Conservation (phyloP, 2,888 invertebrate genomes). For the Apamea crenata region DNA sequence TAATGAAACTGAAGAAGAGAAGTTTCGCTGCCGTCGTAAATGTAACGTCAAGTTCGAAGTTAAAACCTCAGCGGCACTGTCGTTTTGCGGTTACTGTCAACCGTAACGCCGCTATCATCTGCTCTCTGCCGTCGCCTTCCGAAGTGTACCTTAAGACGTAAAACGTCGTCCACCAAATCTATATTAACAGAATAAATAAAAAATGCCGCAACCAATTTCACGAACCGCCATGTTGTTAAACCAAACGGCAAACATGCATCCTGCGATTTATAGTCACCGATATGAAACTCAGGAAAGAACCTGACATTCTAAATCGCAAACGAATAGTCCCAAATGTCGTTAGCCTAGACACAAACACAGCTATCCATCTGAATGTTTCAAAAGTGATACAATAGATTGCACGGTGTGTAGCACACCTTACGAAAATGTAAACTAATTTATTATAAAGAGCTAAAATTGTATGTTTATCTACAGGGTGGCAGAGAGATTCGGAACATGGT, state of each 20-base stretch:
- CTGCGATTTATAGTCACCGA: conserved; percentile 38
- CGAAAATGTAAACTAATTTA: neutral
- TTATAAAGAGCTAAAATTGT: neutral
- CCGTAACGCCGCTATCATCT: neutral
- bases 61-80: neutral
- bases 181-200: neutral
- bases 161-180: neutral
- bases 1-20: neutral
- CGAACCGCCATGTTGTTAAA: conserved; percentile 1
- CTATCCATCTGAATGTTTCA: conserved; percentile 6
- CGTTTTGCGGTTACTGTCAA: neutral
- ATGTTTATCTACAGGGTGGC: neutral
- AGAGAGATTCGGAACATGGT: neutral
- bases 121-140: no score
- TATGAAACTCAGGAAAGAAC: conserved; percentile 44
- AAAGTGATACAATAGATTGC: neutral
- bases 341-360: conserved; percentile 21
- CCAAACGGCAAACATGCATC: conserved; percentile 31
- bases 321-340: conserved; percentile 33
- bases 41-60: neutral
- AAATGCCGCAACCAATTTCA: neutral
- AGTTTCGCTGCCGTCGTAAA: neutral
- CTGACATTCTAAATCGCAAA: conserved; percentile 32
- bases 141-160: neutral
- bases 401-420: neutral